A percentile compares a stretch with the other conserved stretches of the same genome.
Conservation (phyloP, 1,140 invertebrate species). For the Helicoverpa armigera region DNA sequence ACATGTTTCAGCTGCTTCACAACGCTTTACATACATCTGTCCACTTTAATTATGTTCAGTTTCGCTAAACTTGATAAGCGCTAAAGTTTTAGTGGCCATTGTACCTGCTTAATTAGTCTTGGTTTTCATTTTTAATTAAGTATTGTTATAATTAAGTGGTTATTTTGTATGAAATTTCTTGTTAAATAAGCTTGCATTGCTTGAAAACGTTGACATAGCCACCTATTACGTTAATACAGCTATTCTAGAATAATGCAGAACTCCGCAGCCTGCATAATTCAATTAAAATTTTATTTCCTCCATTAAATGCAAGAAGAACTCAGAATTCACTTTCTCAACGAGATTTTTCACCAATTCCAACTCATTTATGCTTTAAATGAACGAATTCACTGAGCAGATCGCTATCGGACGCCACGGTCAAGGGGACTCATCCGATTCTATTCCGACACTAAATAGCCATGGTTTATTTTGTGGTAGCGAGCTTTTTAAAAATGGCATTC, state of each 20-base stretch:
- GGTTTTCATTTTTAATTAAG: background rate
- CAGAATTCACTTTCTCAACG: constrained; percentile 37
- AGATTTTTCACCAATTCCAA: constrained; percentile 58
- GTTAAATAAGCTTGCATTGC: no score
- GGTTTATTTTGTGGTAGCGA: constrained; percentile 79
- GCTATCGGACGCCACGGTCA: constrained; percentile 74
- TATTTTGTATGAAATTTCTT: no score
- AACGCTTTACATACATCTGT: constrained; percentile 42
- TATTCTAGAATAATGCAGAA: no score
- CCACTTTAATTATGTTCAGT: constrained; percentile 46
- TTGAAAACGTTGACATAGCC: no score
- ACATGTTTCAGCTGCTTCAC: constrained; percentile 54
- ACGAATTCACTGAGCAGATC: constrained; percentile 78
- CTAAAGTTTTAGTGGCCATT: constrained; percentile 34
- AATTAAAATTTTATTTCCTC: no score
- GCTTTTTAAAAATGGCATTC: constrained; percentile 74
- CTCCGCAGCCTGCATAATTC: no score
- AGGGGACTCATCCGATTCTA: constrained; percentile 77
- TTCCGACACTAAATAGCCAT: constrained; percentile 77
- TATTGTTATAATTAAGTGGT: background rate
- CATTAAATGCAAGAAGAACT: background rate
- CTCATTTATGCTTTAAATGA: constrained; percentile 79
- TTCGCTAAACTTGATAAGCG: constrained; percentile 39
- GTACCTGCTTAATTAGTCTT: constrained; percentile 32
- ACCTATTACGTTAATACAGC: no score